phyloP scores from a whole-genome alignment of 2,888 invertebrate species.

The Scaptomyza caliginosa region DNA sequence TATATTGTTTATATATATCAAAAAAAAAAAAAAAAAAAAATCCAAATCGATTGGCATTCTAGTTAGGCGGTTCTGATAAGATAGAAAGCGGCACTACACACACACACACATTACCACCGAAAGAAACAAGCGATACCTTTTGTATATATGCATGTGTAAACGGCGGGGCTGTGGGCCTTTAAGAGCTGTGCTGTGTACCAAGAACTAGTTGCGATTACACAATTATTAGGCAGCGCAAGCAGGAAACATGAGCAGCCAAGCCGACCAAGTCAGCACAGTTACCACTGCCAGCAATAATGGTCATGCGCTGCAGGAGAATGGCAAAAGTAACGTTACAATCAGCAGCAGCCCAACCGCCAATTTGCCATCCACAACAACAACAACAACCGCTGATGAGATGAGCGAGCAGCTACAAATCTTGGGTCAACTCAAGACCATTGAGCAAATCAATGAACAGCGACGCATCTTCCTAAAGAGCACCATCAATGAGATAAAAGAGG shows the following conservation, averaged over 20 bases:
- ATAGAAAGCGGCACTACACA: constrained; percentile 51
- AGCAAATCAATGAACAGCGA: constrained; percentile 78
- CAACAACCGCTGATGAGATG: background rate
- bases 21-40: constrained; percentile 21
- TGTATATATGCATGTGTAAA: constrained; percentile 9
- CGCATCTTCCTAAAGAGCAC: constrained; percentile 72
- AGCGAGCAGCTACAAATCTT: constrained; percentile 65
- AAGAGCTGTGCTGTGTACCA: constrained; percentile 29
- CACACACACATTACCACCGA: background rate
- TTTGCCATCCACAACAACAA: background rate
- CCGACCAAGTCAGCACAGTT: constrained; percentile 17
- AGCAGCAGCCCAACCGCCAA: background rate
- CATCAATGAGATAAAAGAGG: constrained; percentile 59
- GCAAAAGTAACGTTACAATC: background rate
- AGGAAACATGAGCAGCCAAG: constrained; percentile 50
- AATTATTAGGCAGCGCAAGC: constrained; percentile 44
- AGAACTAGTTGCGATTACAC: constrained; percentile 57
- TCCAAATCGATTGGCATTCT: constrained; percentile 69
- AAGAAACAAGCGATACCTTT: constrained; percentile 15
- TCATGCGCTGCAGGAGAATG: constrained; percentile 16
- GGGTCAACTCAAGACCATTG: constrained; percentile 72
- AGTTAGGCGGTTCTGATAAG: constrained; percentile 73
- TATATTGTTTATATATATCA: constrained; percentile 17
- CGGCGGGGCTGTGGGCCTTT: constrained; percentile 22
- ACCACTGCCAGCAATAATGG: constrained; percentile 30